Conservation (phyloP, 2,113 vertebrate species). For the Colaptes auratus region DNA sequence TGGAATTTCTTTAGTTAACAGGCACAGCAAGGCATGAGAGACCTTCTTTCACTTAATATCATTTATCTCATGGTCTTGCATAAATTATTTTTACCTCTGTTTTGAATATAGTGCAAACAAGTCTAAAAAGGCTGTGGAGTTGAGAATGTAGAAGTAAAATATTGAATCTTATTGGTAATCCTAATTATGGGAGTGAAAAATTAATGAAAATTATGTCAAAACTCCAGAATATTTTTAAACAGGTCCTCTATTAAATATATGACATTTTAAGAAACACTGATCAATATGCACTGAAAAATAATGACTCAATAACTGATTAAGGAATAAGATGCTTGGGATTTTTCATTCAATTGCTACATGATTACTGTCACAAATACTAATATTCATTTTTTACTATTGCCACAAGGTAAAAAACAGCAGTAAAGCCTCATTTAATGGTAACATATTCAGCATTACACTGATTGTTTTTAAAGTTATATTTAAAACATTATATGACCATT, state of each 20-base stretch:
- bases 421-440: background rate
- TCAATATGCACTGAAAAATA: background rate
- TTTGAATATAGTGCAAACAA: background rate
- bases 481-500: background rate
- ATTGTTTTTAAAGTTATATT: background rate
- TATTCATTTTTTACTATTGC: background rate
- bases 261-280: background rate
- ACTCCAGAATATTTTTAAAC: background rate
- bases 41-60: background rate
- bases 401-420: background rate
- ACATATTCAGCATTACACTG: background rate
- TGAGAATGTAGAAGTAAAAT: background rate
- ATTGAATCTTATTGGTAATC: background rate
- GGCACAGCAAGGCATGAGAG: background rate
- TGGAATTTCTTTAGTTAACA: background rate
- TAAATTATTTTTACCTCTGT: background rate
- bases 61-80: background rate
- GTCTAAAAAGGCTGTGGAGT: background rate
- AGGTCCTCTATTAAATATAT: background rate
- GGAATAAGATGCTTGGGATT: background rate
- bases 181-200: background rate
- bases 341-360: background rate
- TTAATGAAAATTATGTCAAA: background rate
- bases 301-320: background rate
- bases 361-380: background rate